These are phyloP conservation scores for Coecobrya sp. DNA, from an alignment of 2,888 invertebrate genomes.

Conservation along the genomic window DNA sequence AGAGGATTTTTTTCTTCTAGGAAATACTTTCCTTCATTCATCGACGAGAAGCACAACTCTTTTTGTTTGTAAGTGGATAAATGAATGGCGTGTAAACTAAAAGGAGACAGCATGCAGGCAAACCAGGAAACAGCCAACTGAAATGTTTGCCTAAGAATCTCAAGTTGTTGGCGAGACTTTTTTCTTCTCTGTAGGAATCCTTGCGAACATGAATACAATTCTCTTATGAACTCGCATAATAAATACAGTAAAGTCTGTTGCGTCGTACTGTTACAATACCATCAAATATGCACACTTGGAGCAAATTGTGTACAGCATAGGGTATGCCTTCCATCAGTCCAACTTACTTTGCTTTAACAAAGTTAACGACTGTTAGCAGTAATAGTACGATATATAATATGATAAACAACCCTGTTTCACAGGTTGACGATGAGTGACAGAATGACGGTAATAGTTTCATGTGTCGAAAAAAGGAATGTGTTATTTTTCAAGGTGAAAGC, in stretches of 20 bases:
- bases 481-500: constrained; percentile 70
- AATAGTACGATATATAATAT: constrained; percentile 18
- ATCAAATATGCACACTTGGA: constrained; percentile 3
- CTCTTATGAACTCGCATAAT: background rate
- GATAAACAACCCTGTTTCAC: constrained; percentile 58
- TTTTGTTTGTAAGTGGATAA: constrained; percentile 66
- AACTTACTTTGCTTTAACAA: background rate
- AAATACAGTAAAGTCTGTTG: background rate
- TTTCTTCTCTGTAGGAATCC: constrained; percentile 26
- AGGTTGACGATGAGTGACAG: constrained; percentile 71
- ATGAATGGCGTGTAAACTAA: constrained; percentile 55
- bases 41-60: background rate
- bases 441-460: constrained; percentile 75
- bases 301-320: background rate
- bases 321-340: background rate
- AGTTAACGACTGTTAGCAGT: background rate
- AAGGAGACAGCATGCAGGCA: constrained; percentile 34
- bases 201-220: constrained; percentile 1
- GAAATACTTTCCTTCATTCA: constrained; percentile 43
- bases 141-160: constrained; percentile 60
- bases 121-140: constrained; percentile 37
- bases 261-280: background rate
- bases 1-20: constrained; percentile 34
- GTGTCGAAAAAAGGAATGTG: constrained; percentile 68
- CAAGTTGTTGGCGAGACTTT: constrained; percentile 37